These are phyloP conservation scores for Propithecus coquereli DNA, from an alignment of 2,113 vertebrate species.

Conservation along the genomic window DNA sequence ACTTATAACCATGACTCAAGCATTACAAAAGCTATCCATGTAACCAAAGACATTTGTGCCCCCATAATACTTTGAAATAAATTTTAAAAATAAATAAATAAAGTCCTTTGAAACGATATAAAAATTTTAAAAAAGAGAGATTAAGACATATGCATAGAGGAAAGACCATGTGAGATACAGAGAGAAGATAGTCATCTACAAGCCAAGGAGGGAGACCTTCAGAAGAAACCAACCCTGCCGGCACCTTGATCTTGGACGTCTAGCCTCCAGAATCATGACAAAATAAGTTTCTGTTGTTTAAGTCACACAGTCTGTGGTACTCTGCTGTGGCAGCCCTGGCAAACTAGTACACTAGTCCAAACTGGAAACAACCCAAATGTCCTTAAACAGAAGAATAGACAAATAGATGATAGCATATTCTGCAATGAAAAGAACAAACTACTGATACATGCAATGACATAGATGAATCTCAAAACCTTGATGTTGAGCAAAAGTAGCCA, in stretches of 20 bases:
- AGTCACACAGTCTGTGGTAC: background rate
- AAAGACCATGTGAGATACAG: background rate
- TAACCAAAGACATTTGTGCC: too few relatives aligned
- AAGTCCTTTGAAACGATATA: too few relatives aligned
- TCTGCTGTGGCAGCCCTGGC: background rate
- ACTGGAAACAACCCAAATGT: background rate
- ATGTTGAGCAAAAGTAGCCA: background rate
- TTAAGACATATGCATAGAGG: background rate
- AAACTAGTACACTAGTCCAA: background rate
- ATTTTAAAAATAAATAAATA: too few relatives aligned
- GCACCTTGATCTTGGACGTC: background rate
- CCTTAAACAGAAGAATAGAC: constrained; percentile 10
- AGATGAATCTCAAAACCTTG: background rate
- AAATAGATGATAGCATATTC: background rate
- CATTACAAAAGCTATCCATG: too few relatives aligned
- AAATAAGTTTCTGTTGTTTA: background rate
- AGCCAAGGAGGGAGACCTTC: background rate
- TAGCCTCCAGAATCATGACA: background rate
- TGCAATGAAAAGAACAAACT: background rate
- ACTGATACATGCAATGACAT: background rate
- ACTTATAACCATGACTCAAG: too few relatives aligned
- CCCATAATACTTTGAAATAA: too few relatives aligned
- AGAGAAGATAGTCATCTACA: background rate
- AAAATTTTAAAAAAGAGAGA: background rate
- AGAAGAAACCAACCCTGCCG: background rate